Conservation (phyloP, 2,113 vertebrate genomes). For the Rutilus rutilus region DNA sequence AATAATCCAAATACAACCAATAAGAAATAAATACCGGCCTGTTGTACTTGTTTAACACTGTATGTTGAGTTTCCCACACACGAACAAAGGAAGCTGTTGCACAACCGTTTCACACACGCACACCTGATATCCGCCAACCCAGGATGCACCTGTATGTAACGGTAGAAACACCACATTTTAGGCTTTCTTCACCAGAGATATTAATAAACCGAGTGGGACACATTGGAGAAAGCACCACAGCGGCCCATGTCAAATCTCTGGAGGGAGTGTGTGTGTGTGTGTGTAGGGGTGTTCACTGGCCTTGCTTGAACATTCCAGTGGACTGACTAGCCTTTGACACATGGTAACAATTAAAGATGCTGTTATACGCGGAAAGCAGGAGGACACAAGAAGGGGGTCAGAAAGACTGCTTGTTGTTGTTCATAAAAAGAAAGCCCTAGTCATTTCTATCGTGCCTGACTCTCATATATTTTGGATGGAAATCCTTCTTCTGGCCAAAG, state of each 20-base stretch:
- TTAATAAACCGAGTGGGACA: slow-evolving; percentile 12
- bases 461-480: slow-evolving; percentile 8
- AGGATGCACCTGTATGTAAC: slow-evolving; percentile 35
- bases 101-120: not conserved
- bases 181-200: not conserved
- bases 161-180: not conserved
- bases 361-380: slow-evolving; percentile 52
- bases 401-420: not conserved
- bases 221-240: slow-evolving; percentile 16
- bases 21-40: not conserved
- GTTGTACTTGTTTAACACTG: not conserved
- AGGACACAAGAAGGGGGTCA: slow-evolving; percentile 14
- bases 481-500: not conserved
- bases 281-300: slow-evolving; percentile 57
- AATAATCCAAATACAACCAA: not conserved
- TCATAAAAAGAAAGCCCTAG: not conserved
- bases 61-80: not conserved
- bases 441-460: not conserved
- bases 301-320: slow-evolving; percentile 62
- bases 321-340: slow-evolving; percentile 71
- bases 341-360: slow-evolving; percentile 75
- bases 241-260: slow-evolving; percentile 34
- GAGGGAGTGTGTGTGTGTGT: slow-evolving; percentile 45
- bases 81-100: slow-evolving; percentile 13
- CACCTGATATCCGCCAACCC: slow-evolving; percentile 22